Conservation (phyloP, 1,140 invertebrate genomes). For the Philaenus spumarius region DNA sequence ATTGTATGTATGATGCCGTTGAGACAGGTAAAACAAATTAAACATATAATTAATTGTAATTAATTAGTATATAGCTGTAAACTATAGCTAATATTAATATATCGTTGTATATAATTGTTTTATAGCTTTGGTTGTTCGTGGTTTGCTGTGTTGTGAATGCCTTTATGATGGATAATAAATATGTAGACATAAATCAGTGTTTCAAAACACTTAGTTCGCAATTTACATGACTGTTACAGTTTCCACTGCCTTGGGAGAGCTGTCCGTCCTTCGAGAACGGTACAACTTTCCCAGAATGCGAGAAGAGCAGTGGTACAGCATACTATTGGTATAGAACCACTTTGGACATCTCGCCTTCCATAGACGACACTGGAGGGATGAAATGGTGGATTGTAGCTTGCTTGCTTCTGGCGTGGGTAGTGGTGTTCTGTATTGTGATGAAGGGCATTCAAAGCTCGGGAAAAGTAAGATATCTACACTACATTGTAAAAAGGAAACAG, state of each 20-base stretch:
- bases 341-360: conserved; percentile 72
- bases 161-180: too few relatives aligned
- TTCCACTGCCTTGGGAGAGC: conserved; percentile 72
- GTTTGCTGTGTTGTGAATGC: too few relatives aligned
- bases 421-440: conserved; percentile 97
- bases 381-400: conserved; percentile 94
- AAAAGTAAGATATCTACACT: conserved; percentile 58
- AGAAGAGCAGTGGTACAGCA: conserved; percentile 71
- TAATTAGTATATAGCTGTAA: too few relatives aligned
- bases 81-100: background rate
- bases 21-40: too few relatives aligned
- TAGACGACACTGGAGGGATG: conserved; percentile 74
- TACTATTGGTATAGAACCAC: conserved; percentile 88
- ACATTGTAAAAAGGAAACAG: background rate
- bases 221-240: too few relatives aligned
- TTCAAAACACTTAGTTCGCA: too few relatives aligned
- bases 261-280: conserved; percentile 69
- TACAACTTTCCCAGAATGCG: conserved; percentile 66
- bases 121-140: too few relatives aligned
- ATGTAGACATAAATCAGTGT: too few relatives aligned
- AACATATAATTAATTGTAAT: too few relatives aligned
- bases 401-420: conserved; percentile 85
- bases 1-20: too few relatives aligned
- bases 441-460: conserved; percentile 97
- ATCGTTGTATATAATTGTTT: background rate